These are phyloP conservation scores for Cecropterus lyciades DNA, from an alignment of 1,140 invertebrate genomes.

Conservation along the genomic window DNA sequence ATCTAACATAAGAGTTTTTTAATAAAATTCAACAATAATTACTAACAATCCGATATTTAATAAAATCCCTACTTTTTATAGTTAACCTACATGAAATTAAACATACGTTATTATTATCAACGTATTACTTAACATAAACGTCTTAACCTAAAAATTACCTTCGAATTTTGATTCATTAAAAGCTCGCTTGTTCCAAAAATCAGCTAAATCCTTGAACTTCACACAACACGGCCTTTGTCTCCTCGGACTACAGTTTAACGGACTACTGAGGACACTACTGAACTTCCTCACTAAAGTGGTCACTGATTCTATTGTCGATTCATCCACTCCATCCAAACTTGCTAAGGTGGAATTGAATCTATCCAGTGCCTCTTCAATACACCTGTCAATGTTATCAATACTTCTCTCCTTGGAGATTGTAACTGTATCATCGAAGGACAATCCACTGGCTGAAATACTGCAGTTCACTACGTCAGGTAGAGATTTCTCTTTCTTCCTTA, in stretches of 20 bases:
- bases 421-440: slow-evolving; percentile 68
- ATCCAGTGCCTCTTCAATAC: slow-evolving; percentile 69
- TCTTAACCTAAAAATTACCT: not conserved
- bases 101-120: too few species aligned
- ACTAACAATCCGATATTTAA: too few species aligned
- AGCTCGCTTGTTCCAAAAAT: slow-evolving; percentile 66
- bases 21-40: too few species aligned
- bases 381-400: slow-evolving; percentile 55
- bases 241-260: slow-evolving; percentile 54
- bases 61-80: too few species aligned
- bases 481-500: slow-evolving; percentile 43
- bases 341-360: slow-evolving; percentile 52
- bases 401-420: slow-evolving; percentile 36
- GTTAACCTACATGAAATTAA: too few species aligned
- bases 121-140: too few species aligned
- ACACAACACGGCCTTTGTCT: slow-evolving; percentile 56
- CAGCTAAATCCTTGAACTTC: slow-evolving; percentile 65
- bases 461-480: slow-evolving; percentile 61
- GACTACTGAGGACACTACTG: slow-evolving; percentile 56
- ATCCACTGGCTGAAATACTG: slow-evolving; percentile 59
- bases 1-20: too few species aligned
- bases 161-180: slow-evolving; percentile 37
- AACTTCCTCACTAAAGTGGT: slow-evolving; percentile 68
- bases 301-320: slow-evolving; percentile 59
- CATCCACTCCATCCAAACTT: slow-evolving; percentile 46